These are phyloP conservation scores for Leucozona laternaria DNA, from an alignment of 2,888 invertebrate genomes.

Conservation along the genomic window DNA sequence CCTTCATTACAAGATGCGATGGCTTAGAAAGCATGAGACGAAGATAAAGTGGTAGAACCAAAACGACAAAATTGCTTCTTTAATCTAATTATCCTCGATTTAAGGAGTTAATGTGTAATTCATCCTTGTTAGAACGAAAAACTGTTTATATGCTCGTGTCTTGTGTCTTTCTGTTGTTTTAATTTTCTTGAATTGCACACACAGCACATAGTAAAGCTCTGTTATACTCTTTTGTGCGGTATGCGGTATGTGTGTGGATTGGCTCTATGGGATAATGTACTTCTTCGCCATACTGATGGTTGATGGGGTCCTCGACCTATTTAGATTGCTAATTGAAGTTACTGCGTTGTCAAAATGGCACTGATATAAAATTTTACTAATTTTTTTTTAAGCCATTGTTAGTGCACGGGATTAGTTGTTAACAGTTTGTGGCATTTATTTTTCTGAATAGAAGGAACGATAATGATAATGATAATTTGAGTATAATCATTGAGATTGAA, in stretches of 20 bases:
- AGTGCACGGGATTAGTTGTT: constrained; percentile 49
- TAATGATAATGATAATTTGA: constrained; percentile 7
- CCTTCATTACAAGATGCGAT: constrained; percentile 29
- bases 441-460: constrained; percentile 7
- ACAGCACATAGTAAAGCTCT: constrained; percentile 37
- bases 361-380: constrained; percentile 67
- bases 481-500: constrained; percentile 12
- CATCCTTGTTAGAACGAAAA: constrained; percentile 74
- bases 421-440: constrained; percentile 43
- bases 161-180: constrained; percentile 52
- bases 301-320: constrained; percentile 44
- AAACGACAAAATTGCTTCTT: constrained; percentile 74
- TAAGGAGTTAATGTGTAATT: constrained; percentile 76
- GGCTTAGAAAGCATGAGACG: constrained; percentile 40
- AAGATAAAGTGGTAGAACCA: constrained; percentile 69
- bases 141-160: constrained; percentile 37
- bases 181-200: constrained; percentile 60
- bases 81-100: constrained; percentile 75
- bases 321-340: constrained; percentile 62
- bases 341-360: constrained; percentile 39
- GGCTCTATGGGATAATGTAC: constrained; percentile 13
- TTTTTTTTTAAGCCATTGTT: constrained; percentile 60
- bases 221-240: neutral
- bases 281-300: neutral
- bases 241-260: neutral